These are phyloP conservation scores for Euwallacea fornicatus DNA, from an alignment of 1,140 invertebrate genomes.

Conservation along the genomic window DNA sequence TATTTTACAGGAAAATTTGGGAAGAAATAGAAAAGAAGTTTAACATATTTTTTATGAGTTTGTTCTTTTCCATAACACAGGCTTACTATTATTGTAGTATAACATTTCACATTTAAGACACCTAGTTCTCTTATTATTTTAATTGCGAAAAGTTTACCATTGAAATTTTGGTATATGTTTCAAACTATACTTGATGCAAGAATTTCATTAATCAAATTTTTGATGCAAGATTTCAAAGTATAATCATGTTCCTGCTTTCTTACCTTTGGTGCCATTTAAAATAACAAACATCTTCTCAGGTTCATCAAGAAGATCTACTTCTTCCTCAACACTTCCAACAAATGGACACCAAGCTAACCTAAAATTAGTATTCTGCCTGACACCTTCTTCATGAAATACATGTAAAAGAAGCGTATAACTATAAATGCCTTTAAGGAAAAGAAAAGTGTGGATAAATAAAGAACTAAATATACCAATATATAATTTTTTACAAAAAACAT, in stretches of 20 bases:
- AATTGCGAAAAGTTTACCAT: no score
- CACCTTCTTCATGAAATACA: constrained; percentile 57
- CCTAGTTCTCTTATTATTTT: no score
- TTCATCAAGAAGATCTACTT: constrained; percentile 67
- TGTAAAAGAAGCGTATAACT: constrained; percentile 56
- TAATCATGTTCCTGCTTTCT: neutral
- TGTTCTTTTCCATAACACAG: neutral
- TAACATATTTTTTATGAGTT: neutral
- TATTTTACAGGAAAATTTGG: no score
- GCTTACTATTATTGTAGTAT: no score
- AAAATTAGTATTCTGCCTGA: constrained; percentile 59
- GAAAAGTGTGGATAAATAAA: neutral
- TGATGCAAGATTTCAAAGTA: no score
- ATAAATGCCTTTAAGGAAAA: constrained; percentile 30
- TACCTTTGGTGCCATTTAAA: constrained; percentile 74
- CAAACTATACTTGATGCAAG: no score
- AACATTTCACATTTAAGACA: no score
- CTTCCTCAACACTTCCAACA: constrained; percentile 70
- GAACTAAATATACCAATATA: constrained; percentile 9
- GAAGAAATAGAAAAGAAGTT: neutral
- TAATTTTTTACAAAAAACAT: neutral
- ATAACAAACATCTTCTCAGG: constrained; percentile 78
- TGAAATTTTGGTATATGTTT: no score
- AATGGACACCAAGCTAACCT: constrained; percentile 91
- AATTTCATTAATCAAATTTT: no score